A percentile compares a stretch with the other conserved stretches of the same genome.
Conservation (phyloP, 2,888 invertebrate species). For the Leptarthrus brevirostris region DNA sequence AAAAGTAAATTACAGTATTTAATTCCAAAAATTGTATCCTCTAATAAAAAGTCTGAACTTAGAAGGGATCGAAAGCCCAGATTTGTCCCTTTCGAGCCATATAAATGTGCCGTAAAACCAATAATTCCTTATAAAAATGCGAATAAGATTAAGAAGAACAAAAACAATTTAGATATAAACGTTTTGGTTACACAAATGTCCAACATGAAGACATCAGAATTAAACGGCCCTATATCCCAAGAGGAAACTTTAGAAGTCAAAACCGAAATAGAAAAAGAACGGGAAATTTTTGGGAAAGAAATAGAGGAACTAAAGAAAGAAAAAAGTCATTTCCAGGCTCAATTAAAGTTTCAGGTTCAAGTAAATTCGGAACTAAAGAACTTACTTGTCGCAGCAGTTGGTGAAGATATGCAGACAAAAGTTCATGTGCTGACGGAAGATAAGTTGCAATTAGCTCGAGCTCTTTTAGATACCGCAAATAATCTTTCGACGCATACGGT, state of each 20-base stretch:
- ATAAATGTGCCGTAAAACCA: slow-evolving; percentile 85
- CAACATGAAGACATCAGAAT: slow-evolving; percentile 74
- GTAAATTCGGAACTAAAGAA: slow-evolving; percentile 94
- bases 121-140: slow-evolving; percentile 71
- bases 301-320: slow-evolving; percentile 75
- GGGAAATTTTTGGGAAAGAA: slow-evolving; percentile 68
- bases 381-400: slow-evolving; percentile 92
- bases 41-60: slow-evolving; percentile 57
- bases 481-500: slow-evolving; percentile 86
- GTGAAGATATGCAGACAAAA: slow-evolving; percentile 90
- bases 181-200: slow-evolving; percentile 79
- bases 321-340: slow-evolving; percentile 79
- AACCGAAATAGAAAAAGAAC: slow-evolving; percentile 53
- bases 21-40: slow-evolving; percentile 73
- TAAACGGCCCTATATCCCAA: slow-evolving; percentile 63
- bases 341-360: slow-evolving; percentile 87
- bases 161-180: slow-evolving; percentile 75
- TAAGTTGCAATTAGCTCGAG: slow-evolving; percentile 87
- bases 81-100: slow-evolving; percentile 90
- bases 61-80: slow-evolving; percentile 74
- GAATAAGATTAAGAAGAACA: slow-evolving; percentile 58
- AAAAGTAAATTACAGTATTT: slow-evolving; percentile 65
- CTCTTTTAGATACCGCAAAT: slow-evolving; percentile 86
- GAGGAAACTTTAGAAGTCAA: slow-evolving; percentile 56
- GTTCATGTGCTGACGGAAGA: slow-evolving; percentile 93